A percentile compares a stretch with the other conserved stretches of the same genome.
These are phyloP conservation scores for Malthinus flaveolus DNA, from an alignment of 2,888 invertebrate species.

Conservation along the genomic window DNA sequence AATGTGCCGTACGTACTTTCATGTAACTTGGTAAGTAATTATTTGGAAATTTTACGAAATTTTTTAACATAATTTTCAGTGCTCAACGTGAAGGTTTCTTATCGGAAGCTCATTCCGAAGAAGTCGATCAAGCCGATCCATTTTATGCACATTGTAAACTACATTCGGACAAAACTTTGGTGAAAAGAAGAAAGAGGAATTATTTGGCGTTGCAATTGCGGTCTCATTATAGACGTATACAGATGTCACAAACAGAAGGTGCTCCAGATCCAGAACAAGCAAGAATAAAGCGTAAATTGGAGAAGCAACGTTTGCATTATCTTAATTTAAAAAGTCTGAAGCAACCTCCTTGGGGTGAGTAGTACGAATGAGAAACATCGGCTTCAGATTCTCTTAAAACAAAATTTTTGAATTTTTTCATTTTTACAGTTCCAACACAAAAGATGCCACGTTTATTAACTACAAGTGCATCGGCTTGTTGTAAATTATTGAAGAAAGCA, in stretches of 20 bases:
- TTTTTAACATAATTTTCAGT: constrained; percentile 55
- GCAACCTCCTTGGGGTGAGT: constrained; percentile 82
- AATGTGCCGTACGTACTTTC: constrained; percentile 96
- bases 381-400: no score
- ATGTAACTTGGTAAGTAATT: constrained; percentile 84
- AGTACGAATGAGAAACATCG: no score
- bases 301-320: constrained; percentile 84
- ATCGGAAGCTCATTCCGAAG: constrained; percentile 90
- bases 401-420: neutral
- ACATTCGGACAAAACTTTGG: constrained; percentile 89
- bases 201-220: constrained; percentile 86
- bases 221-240: constrained; percentile 67
- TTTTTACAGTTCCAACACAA: constrained; percentile 79
- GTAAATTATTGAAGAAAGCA: constrained; percentile 80
- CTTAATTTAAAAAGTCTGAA: constrained; percentile 71
- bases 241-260: constrained; percentile 64
- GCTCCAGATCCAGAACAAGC: constrained; percentile 69
- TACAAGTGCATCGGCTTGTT: constrained; percentile 87
- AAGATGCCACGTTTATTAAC: constrained; percentile 91
- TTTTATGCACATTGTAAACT: constrained; percentile 96
- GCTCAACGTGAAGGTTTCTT: constrained; percentile 92
- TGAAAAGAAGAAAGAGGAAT: constrained; percentile 78
- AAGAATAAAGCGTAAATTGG: constrained; percentile 78
- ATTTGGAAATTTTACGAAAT: constrained; percentile 8
- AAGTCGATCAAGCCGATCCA: constrained; percentile 91